phyloP scores from a whole-genome alignment of 2,113 vertebrate genomes.

The Danio rerio region GRCz12tu NC_133177.1:41781501-41782000 shows the following conservation, averaged over 20 bases:
- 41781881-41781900: too few species aligned
- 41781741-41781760: not conserved
- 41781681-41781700: not conserved
- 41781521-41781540: constrained; percentile 59
- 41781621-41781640: not conserved
- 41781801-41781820: too few species aligned
- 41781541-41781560: constrained; percentile 4
- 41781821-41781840: too few species aligned
- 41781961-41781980: too few species aligned
- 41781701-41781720: not conserved
- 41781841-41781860: too few species aligned
- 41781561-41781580: not conserved
- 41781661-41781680: not conserved
- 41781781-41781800: not conserved
- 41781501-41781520: constrained; percentile 59
- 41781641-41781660: not conserved
- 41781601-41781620: not conserved
- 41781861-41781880: too few species aligned
- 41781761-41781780: not conserved
- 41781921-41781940: too few species aligned
- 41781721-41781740: not conserved
- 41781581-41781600: not conserved
- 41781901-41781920: too few species aligned
- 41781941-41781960: too few species aligned
- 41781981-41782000: too few species aligned